These are phyloP conservation scores for Oscheius sp. DNA, from an alignment of 1,140 invertebrate species.

Conservation along the genomic window DNA sequence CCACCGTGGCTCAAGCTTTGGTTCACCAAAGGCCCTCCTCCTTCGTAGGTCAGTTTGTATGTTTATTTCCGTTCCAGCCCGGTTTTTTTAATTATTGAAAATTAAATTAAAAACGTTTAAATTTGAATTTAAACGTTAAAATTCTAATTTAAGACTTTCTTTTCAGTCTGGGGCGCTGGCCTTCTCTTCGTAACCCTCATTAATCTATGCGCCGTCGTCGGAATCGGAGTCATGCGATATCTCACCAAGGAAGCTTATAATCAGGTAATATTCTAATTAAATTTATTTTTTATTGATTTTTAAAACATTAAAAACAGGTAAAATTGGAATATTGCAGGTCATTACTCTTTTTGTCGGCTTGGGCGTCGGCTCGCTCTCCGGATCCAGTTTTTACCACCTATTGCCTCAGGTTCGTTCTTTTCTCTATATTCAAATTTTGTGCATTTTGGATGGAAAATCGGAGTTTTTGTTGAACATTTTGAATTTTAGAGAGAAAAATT, in stretches of 20 bases:
- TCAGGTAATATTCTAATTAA: slow-evolving; percentile 35
- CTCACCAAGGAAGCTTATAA: slow-evolving; percentile 67
- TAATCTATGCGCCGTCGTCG: slow-evolving; percentile 68
- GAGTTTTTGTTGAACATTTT: neutral
- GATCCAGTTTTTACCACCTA: slow-evolving; percentile 69
- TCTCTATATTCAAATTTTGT: slow-evolving; percentile 9
- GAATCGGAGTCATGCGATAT: slow-evolving; percentile 68
- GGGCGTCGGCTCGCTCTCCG: slow-evolving; percentile 70
- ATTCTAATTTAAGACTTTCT: too few species aligned
- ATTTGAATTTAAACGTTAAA: too few species aligned
- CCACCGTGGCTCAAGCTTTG: too few species aligned
- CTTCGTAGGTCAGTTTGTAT: too few species aligned
- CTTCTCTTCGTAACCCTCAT: slow-evolving; percentile 69
- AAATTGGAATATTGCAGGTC: slow-evolving; percentile 47
- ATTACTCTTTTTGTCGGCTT: slow-evolving; percentile 70
- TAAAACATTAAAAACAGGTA: neutral
- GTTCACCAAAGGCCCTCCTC: too few species aligned
- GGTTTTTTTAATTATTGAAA: too few species aligned
- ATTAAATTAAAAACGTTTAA: too few species aligned
- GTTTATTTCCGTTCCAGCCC: too few species aligned
- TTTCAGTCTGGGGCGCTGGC: slow-evolving; percentile 70
- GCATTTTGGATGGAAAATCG: slow-evolving; percentile 12
- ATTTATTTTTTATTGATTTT: neutral
- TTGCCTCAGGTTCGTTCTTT: slow-evolving; percentile 67
- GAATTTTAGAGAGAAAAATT: neutral